Base-by-base conservation (phyloP, 2,888 invertebrate species). In the Megaustenia siamemsis region DNA sequence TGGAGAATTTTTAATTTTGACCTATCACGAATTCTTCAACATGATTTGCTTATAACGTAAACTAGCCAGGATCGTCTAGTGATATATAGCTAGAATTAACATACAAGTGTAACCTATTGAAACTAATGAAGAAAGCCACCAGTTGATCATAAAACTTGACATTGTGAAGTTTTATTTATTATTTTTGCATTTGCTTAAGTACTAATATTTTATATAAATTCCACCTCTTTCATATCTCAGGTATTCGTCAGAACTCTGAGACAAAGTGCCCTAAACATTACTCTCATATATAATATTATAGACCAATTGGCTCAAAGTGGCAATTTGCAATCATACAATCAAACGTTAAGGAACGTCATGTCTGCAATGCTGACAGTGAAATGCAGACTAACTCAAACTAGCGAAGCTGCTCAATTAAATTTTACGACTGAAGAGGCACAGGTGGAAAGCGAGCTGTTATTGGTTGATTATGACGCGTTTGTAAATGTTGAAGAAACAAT, bases 391-490 rank as follows among this genome's bases (percentile, higher is more conserved):
- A 43, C 18, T 3, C 3, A 43, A 45, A 71, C 71, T 28, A 71
- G 71, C 24, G 12, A 43, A 12, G 45, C 28, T 28, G 24, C n/a
- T 1, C 28, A 40, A n/a, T 43, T 43, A 6, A 45, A 71, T 71
- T 71, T 71, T 12, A 71, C 71, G 24, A 15, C 43, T 24, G 71
- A 71, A 71, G 71, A 71, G 24, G n/a, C 28, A 71, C n/a, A 71
- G 28, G n/a, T 6, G 2, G 43, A 71, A n/a, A 43, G 24, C 28
- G 71, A 71, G 28, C 43, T 6, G 43, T 12, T n/a, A 43, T 24
- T 28, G 12, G 40, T 43, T n/a, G 71, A 71, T 43, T 43, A 43
- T 43, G 45, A 43, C 3, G 45, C 24, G 71, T 71, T 71, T 71
- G n/a, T 43, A 43, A 71, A 3, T 10, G n/a, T 71, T 43, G 28